phyloP scores from a whole-genome alignment of 92 coral and sea anemone genomes.

The Nematostella vectensis region DNA sequence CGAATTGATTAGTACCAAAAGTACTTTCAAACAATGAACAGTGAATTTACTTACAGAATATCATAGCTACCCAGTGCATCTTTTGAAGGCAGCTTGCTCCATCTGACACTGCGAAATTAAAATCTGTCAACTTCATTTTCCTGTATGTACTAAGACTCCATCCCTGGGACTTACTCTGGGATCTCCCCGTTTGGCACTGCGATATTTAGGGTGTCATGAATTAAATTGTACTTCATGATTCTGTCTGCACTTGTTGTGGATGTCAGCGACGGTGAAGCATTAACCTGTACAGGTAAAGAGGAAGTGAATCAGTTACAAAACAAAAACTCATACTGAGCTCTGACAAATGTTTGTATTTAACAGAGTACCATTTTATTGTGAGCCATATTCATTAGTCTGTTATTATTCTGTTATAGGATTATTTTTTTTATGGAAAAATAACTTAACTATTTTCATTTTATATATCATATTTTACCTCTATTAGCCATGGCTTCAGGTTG shows the following conservation, averaged over 20 bases:
- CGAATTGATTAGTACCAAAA: too few species aligned
- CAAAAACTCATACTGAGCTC: not conserved
- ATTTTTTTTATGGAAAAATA: too few species aligned
- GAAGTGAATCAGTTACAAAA: too few species aligned
- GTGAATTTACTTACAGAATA: conserved; percentile 76
- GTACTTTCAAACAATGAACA: too few species aligned
- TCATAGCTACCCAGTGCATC: conserved; percentile 89
- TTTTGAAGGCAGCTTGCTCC: conserved; percentile 87
- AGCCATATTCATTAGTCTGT: too few species aligned
- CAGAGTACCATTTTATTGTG: too few species aligned
- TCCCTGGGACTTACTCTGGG: conserved; percentile 96
- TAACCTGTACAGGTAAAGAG: conserved; percentile 57
- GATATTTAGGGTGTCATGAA: conserved; percentile 86
- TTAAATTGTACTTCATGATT: conserved; percentile 94
- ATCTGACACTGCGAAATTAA: conserved; percentile 61
- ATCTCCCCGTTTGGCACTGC: conserved; percentile 95
- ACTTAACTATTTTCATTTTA: too few species aligned
- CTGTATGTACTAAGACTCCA: too few species aligned
- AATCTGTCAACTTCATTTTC: too few species aligned
- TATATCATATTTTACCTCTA: conserved; percentile 82
- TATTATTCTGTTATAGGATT: too few species aligned
- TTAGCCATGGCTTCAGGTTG: conserved; percentile 97
- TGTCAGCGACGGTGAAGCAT: conserved; percentile 98
- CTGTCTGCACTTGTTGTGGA: conserved; percentile 97
- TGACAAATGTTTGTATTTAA: not conserved